Evolutionary conservation across 2,888 invertebrate genomes (phyloP), one percentile per base, ranked within the genome.

Genomic region (Bhutanitis thaidina): DNA sequence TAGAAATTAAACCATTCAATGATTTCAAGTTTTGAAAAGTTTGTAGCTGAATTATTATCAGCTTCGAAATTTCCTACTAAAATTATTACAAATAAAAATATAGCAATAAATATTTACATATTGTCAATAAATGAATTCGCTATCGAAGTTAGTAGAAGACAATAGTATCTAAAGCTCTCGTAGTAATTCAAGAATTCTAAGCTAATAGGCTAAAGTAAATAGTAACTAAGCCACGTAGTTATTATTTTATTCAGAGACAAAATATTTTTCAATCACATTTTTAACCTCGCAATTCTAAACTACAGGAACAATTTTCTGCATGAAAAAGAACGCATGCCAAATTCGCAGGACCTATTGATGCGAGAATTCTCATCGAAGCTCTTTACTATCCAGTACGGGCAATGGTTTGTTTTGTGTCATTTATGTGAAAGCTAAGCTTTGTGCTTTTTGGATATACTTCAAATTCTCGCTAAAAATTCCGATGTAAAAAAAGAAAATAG

Each of bases 311-410:
- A 29, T 45, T 51, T 51, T 41, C 40, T 13, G 12, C 10, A 40
- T 34, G 12, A 32, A 43, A 51, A 35, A 40, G 50, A 45, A 45
- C 45, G 30, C 35, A 40, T 39, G 50, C 15, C 45, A 35, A 51
- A 51, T 51, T 40, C 45, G 50, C 44, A 40, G 50, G 29, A 35
- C 35, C 50, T 40, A 51, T 51, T 51, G 50, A 51, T 45, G 50
- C 48, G 45, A 40, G 35, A 45, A 51, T 51, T 51, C 50, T 51
- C 50, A 51, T 51, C 50, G 45, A 39, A 34, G 36, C 50, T 50
- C 50, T 49, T 49, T 40, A 51, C 40, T 40, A 15, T 34, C 45
- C 45, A 15, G 16, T 34, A 35, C 40, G 30, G 35, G 30, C 40
- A 27, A 25, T 13, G 14, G 50, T 51, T 51, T 51, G 50, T 51